phyloP scores from a whole-genome alignment of 1,140 invertebrate genomes.

The Drosophila arawakana region DNA sequence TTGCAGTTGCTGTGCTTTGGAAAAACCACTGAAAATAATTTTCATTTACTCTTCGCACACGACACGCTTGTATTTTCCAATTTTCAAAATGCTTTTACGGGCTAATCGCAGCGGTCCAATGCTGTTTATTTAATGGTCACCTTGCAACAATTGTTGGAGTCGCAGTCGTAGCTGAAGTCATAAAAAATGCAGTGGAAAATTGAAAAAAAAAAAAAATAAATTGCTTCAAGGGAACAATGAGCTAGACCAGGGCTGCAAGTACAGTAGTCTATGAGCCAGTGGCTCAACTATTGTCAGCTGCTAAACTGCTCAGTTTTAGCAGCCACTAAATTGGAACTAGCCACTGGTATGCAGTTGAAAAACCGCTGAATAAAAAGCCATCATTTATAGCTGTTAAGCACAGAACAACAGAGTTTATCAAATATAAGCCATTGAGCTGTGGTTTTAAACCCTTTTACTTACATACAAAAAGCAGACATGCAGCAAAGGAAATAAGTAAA shows the following conservation, averaged over 20 bases:
- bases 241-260: constrained; percentile 1
- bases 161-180: not conserved
- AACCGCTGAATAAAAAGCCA: too few species aligned
- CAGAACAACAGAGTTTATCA: too few species aligned
- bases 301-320: too few species aligned
- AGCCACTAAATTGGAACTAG: too few species aligned
- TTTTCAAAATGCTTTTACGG: constrained; percentile 44
- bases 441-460: too few species aligned
- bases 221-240: constrained; percentile 3
- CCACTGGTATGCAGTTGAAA: too few species aligned
- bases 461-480: too few species aligned
- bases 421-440: too few species aligned
- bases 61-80: constrained; percentile 42
- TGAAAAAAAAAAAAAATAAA: constrained; percentile 5
- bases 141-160: not conserved
- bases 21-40: constrained; percentile 5
- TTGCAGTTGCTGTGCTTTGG: constrained; percentile 12
- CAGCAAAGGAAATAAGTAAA: not conserved
- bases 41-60: constrained; percentile 9
- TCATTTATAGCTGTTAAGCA: too few species aligned
- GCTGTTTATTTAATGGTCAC: constrained; percentile 53
- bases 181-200: constrained; percentile 35
- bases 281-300: not conserved
- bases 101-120: constrained; percentile 22
- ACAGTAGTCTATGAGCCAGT: not conserved